Conservation (phyloP, 2,888 invertebrate species). For the Caprella mutica region DNA sequence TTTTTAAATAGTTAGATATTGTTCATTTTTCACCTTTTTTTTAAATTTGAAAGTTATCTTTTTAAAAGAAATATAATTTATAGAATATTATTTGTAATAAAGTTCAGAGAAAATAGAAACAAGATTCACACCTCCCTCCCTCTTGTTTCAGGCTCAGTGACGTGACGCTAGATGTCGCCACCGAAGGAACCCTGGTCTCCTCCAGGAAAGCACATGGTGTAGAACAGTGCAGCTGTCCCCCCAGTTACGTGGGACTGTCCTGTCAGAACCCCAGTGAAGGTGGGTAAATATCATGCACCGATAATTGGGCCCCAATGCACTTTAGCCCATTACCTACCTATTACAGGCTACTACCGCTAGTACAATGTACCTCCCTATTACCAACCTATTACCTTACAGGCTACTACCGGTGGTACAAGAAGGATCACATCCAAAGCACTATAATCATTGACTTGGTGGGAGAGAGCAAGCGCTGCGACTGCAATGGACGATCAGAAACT, state of each 20-base stretch:
- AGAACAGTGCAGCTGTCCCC: slow-evolving; percentile 74
- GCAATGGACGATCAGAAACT: slow-evolving; percentile 60
- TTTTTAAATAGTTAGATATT: not conserved
- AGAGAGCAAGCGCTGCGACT: slow-evolving; percentile 64
- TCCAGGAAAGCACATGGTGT: slow-evolving; percentile 63
- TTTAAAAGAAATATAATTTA: too few relatives aligned
- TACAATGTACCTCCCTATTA: slow-evolving; percentile 37
- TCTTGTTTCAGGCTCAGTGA: slow-evolving; percentile 61
- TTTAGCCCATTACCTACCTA: not conserved
- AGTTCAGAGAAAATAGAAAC: too few relatives aligned
- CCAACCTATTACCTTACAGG: slow-evolving; percentile 64
- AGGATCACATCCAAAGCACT: slow-evolving; percentile 52
- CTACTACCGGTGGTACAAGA: slow-evolving; percentile 56
- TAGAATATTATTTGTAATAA: too few relatives aligned
- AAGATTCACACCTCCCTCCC: too few relatives aligned
- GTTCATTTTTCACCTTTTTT: too few relatives aligned
- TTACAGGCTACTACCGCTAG: slow-evolving; percentile 41
- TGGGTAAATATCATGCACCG: slow-evolving; percentile 1
- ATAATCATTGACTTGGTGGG: slow-evolving; percentile 69
- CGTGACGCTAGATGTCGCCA: slow-evolving; percentile 53
- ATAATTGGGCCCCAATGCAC: not conserved
- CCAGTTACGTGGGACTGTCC: slow-evolving; percentile 68
- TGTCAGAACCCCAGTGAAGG: slow-evolving; percentile 54
- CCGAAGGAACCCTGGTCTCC: slow-evolving; percentile 49
- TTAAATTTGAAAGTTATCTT: too few relatives aligned